These are phyloP conservation scores for Loris lydekkerianus DNA, from an alignment of 2,797 vertebrate species.

Conservation along the genomic window DNA sequence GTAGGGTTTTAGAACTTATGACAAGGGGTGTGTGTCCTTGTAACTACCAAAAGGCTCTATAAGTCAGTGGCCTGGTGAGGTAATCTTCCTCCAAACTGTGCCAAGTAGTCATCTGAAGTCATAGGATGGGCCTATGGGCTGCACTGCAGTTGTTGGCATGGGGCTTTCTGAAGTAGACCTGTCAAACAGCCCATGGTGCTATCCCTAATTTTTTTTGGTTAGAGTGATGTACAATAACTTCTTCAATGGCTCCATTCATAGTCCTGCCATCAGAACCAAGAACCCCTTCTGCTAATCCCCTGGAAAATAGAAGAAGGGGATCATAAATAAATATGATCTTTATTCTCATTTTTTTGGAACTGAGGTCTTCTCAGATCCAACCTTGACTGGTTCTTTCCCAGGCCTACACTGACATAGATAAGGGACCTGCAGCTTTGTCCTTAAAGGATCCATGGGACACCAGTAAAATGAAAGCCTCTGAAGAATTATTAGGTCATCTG, in stretches of 20 bases:
- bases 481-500: not conserved
- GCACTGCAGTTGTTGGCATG: not conserved
- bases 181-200: not conserved
- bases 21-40: not conserved
- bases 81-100: not conserved
- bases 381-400: not conserved
- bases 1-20: not conserved
- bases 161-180: not conserved
- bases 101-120: not conserved
- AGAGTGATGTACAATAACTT: not conserved
- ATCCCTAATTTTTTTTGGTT: not conserved
- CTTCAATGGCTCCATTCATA: not conserved
- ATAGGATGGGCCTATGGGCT: not conserved
- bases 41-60: not conserved
- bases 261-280: not conserved
- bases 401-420: not conserved
- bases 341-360: conserved; percentile 22
- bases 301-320: not conserved
- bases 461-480: not conserved
- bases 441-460: not conserved
- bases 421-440: not conserved
- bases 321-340: not conserved
- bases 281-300: not conserved
- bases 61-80: not conserved
- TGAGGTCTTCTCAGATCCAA: not conserved